These are phyloP conservation scores for Hyposmocoma kahamanoa DNA, from an alignment of 1,140 invertebrate species.

Conservation along the genomic window DNA sequence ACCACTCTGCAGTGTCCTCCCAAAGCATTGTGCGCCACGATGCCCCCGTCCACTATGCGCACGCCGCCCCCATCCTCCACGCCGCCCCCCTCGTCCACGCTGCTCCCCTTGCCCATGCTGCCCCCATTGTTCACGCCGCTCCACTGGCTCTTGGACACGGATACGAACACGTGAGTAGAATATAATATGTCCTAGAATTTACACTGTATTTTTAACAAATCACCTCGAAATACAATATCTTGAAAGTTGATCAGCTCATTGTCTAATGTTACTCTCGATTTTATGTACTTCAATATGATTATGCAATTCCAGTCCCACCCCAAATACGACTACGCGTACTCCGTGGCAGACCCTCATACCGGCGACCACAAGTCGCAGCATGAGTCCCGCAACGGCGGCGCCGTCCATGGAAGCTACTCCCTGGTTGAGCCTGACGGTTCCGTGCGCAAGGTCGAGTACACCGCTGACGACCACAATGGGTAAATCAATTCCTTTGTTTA, in stretches of 20 bases:
- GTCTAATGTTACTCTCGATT: too few relatives aligned
- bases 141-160: conserved; percentile 28
- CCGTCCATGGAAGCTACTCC: conserved; percentile 69
- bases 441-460: conserved; percentile 73
- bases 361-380: conserved; percentile 66
- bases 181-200: too few relatives aligned
- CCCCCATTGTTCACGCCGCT: conserved; percentile 57
- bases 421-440: conserved; percentile 72
- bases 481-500: too few relatives aligned
- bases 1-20: conserved; percentile 63
- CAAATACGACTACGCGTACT: conserved; percentile 71
- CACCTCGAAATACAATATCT: too few relatives aligned
- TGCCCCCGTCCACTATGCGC: conserved; percentile 49
- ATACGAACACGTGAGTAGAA: too few relatives aligned
- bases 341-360: conserved; percentile 63
- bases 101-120: conserved; percentile 48
- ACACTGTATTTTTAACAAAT: too few relatives aligned
- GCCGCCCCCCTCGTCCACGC: conserved; percentile 36
- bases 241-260: too few relatives aligned
- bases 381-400: conserved; percentile 63
- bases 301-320: conserved; percentile 49
- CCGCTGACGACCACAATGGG: conserved; percentile 71
- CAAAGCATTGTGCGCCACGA: conserved; percentile 69
- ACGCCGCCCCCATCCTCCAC: conserved; percentile 24
- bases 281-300: too few relatives aligned